A percentile compares a stretch with the other conserved stretches of the same genome.
phyloP scores from a whole-genome alignment of 2,113 vertebrate species.

The Baryphthengus martii region DNA sequence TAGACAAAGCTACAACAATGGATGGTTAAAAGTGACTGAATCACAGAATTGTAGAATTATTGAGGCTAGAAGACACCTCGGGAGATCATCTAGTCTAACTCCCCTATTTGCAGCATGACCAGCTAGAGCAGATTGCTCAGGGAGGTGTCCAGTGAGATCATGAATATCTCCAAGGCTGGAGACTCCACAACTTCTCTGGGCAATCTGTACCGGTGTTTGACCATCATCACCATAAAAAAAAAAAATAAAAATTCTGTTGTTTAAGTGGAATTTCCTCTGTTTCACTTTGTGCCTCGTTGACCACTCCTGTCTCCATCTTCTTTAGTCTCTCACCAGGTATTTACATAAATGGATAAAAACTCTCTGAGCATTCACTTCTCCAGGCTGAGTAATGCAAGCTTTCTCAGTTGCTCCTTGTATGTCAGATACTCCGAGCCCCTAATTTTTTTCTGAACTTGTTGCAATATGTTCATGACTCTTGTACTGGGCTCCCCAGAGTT shows the following conservation, averaged over 20 bases:
- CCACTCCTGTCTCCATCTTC: neutral
- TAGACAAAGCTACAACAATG: neutral
- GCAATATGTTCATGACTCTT: neutral
- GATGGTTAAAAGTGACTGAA: neutral
- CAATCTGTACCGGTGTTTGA: neutral
- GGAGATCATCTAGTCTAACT: neutral
- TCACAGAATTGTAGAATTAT: neutral
- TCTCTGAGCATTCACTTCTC: neutral
- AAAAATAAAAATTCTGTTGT: neutral
- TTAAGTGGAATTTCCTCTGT: neutral
- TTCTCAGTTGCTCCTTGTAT: neutral
- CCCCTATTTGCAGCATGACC: neutral
- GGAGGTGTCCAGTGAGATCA: neutral
- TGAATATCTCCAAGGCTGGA: neutral
- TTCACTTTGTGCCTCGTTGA: neutral
- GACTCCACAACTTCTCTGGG: too few relatives aligned
- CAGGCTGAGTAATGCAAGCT: neutral
- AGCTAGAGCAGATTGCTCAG: neutral
- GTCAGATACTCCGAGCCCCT: neutral
- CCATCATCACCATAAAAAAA: neutral
- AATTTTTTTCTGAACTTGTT: neutral
- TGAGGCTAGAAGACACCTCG: neutral
- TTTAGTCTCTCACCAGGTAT: neutral
- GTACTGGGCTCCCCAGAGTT: neutral
- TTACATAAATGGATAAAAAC: neutral